Percentiles rank a stretch among this genome's conserved stretches.
Evolutionary conservation across 2,113 vertebrate genomes (phyloP).

Genomic region (Cynocephalus volans): DNA sequence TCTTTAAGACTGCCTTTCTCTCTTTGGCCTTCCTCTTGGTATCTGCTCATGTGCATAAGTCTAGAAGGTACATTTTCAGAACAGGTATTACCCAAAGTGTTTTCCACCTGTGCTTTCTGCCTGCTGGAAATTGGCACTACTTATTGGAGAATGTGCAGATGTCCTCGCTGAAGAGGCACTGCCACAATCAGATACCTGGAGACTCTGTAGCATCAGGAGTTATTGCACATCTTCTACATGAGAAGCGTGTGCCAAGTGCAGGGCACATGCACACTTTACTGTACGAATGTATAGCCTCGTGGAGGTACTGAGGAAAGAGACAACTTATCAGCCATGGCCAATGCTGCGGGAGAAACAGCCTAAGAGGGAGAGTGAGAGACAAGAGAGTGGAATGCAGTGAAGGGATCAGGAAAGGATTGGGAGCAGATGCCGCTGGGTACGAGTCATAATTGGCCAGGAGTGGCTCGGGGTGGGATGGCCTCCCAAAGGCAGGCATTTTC

Average conservation of each 20-base stretch:
- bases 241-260: rapidly evolving
- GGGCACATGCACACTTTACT: rapidly evolving
- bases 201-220: background rate
- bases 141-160: background rate
- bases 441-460: rapidly evolving
- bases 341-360: background rate
- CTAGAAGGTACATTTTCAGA: background rate
- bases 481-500: background rate
- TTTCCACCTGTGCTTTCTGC: background rate
- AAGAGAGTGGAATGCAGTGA: background rate
- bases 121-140: background rate
- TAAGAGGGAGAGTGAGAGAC: background rate
- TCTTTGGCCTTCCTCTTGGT: too few species aligned
- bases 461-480: background rate
- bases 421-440: background rate
- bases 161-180: rapidly evolving
- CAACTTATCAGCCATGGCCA: rapidly evolving
- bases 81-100: rapidly evolving
- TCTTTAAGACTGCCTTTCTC: rapidly evolving
- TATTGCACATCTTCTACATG: rapidly evolving
- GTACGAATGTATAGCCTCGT: rapidly evolving
- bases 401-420: background rate
- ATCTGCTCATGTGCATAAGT: background rate
- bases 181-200: background rate
- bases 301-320: background rate